Base-by-base conservation (phyloP, 2,888 invertebrate species). In the Pyrochroa serraticornis region DNA sequence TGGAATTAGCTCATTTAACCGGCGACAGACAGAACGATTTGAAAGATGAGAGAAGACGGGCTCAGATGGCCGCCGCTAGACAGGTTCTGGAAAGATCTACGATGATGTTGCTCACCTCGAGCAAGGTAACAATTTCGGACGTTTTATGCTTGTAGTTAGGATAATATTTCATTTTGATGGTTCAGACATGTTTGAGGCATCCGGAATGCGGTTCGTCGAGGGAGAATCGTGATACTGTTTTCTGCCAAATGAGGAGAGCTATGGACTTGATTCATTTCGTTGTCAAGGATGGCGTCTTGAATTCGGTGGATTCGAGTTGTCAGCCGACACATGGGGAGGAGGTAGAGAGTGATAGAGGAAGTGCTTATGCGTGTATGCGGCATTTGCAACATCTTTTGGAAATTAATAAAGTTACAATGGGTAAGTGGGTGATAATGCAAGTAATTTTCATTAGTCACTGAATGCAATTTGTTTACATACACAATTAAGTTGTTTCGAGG, bases 211-310 rank as follows among this genome's bases (percentile, higher is more conserved):
- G 90, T 44, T 90, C 94, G 50, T 95, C 97, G 0, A 87, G 93
- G 64, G 95, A 96, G 79, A 98, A 97, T 80, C 86, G 98, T 6
- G 97, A 98, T 79, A 97, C 97, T 0, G 97, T 99, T 41, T 98
- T 98, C 82, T 95, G 95, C 77, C 96, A 97, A 81, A 98, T 98
- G 92, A 84, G 97, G 60, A 86, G 95, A 63, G 96, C 98, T 14
- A 93, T 98, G 89, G 97, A 98, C 82, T 86, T 97, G 65, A 95
- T 99, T 69, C 97, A 97, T 81, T 95, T 93, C 79, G 96, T 98
- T 58, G 95, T 97, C 42, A 93, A 96, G 73, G 97, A 98, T 79
- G 97, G 97, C n/a, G 90, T 96, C 37, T 82, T 91, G 76, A 85
- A 86, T 73, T 81, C 83, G 60, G 77, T 78, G 66, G 80, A 80